A percentile compares a stretch with the other conserved stretches of the same genome.
These are phyloP conservation scores for Phenganax stokvisi DNA, from an alignment of 92 coral and sea anemone species.

Conservation along the genomic window DNA sequence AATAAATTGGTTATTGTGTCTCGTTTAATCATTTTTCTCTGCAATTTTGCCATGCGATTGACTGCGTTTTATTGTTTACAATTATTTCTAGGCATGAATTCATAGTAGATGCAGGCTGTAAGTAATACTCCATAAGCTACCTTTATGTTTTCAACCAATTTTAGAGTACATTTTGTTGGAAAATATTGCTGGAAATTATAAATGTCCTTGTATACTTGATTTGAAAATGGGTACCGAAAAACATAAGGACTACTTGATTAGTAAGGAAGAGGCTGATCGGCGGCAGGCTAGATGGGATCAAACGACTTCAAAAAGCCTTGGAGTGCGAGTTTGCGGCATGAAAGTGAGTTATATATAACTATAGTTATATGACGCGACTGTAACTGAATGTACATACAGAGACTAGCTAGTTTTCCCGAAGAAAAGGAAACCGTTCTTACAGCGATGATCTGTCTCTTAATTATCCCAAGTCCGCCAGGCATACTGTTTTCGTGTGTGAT, in stretches of 20 bases:
- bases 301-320: slow-evolving; percentile 86
- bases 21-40: too few species aligned
- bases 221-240: slow-evolving; percentile 94
- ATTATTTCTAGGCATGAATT: too few species aligned
- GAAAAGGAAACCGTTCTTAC: too few species aligned
- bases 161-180: slow-evolving; percentile 83
- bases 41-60: too few species aligned
- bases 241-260: slow-evolving; percentile 77
- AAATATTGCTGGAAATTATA: slow-evolving; percentile 67
- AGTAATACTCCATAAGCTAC: neutral
- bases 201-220: slow-evolving; percentile 81
- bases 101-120: neutral
- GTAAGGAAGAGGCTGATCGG: slow-evolving; percentile 64
- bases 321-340: slow-evolving; percentile 89
- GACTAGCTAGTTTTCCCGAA: too few species aligned
- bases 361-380: neutral
- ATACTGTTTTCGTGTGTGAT: too few species aligned
- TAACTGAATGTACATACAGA: neutral
- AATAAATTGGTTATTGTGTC: too few species aligned
- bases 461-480: too few species aligned
- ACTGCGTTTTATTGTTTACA: too few species aligned
- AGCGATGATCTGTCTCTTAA: too few species aligned
- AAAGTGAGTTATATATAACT: slow-evolving; percentile 52
- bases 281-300: slow-evolving; percentile 68
- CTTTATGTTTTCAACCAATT: neutral